Base-by-base conservation (phyloP, 1,140 invertebrate species). In the Drosophila trapezifrons region DNA sequence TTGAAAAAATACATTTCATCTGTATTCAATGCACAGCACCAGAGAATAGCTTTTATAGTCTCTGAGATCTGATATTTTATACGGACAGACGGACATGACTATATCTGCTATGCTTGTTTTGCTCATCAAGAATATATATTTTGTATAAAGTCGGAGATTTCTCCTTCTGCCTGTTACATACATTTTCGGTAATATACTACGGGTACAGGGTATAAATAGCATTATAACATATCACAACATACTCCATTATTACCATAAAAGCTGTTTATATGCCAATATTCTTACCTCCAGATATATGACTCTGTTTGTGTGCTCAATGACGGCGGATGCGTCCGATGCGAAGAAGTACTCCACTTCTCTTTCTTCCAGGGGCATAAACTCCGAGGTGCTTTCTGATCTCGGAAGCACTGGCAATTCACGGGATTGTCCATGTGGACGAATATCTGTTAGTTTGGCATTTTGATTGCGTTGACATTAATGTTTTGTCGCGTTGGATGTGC, bases 341-440 rank as follows among this genome's bases (percentile, higher is more conserved):
- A 99, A 99, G 94, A 99, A 99, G 92, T 99, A 99, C 93, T 99
- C 99, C 25, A 99, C 98, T 93, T 98, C 96, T 90, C 97, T 97
- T 78, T 98, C 95, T 83, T 98, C 97, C 46, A 97, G 93, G 1
- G 97, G 97, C 91, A 97, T 95, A 91, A 99, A 98, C 89, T 98
- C 97, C 18, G 97, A 96, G 42, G 97, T 98, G 62, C 96, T 97
- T 35, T 96, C 96, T 49, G 95, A 95, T 35, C 97, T 94, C 3
- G 96, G 95, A 9, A 94, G 91, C 40, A 94, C 92, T 45, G 94
- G 92, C 46, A 94, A 92, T 76, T 94, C 94, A 79, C 94, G 92
- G 56, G 93, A 93, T 72, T 93, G 92, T 63, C 94, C 94, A 91
- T 95, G 95, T 12, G 95, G 94, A 65, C 95, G 93, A 90, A 96